Conservation (phyloP, 35 echinoderm and acorn worm species). For the Apostichopus parvimensis region DNA sequence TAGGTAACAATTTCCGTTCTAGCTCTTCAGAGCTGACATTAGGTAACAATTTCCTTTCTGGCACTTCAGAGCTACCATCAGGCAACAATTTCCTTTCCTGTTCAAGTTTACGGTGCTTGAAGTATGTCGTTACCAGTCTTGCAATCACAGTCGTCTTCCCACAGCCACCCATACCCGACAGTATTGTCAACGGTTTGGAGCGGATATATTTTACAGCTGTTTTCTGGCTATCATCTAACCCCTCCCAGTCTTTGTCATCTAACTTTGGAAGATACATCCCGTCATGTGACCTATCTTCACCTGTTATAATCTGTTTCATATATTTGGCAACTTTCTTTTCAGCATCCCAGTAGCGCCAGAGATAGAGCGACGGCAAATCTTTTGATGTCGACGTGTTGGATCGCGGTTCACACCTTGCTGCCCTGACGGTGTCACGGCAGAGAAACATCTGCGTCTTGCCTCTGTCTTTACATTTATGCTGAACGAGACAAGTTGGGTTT, state of each 20-base stretch:
- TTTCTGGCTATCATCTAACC: constrained; percentile 47
- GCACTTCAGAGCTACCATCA: too few relatives aligned
- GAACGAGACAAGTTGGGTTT: neutral
- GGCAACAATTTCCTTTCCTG: too few relatives aligned
- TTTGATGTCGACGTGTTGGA: neutral
- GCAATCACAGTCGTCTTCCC: constrained; percentile 78
- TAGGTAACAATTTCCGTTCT: too few relatives aligned
- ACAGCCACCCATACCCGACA: constrained; percentile 76
- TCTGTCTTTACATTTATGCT: constrained; percentile 19
- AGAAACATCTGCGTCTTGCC: constrained; percentile 10
- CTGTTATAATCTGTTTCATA: neutral
- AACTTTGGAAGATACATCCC: neutral
- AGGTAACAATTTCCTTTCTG: too few relatives aligned
- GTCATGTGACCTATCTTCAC: neutral
- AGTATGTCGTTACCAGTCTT: constrained; percentile 20
- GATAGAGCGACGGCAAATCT: neutral
- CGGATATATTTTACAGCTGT: constrained; percentile 46
- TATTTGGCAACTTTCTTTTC: constrained; percentile 22
- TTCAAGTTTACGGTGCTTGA: neutral
- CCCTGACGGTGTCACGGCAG: neutral
- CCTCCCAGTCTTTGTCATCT: constrained; percentile 34
- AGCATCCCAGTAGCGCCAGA: constrained; percentile 41
- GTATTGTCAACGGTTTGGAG: constrained; percentile 51
- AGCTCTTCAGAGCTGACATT: too few relatives aligned
- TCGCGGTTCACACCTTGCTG: neutral